Base-by-base conservation (phyloP, 2,113 vertebrate species). In the Fregata magnificens region DNA sequence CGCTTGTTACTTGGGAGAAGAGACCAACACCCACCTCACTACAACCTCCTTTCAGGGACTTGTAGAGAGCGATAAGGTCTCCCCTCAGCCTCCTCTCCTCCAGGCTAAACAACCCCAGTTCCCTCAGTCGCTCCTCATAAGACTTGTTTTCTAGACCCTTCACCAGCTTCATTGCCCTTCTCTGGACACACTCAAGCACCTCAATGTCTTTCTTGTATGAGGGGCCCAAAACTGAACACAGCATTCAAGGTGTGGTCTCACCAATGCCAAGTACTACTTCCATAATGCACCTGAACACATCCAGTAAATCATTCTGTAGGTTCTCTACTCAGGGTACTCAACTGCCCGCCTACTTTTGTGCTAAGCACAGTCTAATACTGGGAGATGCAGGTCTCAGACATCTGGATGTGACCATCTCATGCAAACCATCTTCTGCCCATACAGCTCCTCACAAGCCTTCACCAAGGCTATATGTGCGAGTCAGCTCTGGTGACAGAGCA, bases 151-250 rank as follows among this genome's bases (percentile, higher is more conserved):
- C 36, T 7, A 66, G 56, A 5, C 5, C 13, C 47, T 45, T 53
- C 31, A 26, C 10, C 45, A 79, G 10, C 29, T 31, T 13, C 0
- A 0, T 0, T 58, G 11, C 22, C 15, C 29, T 56, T 74, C 34
- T n/a, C 8, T 59, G 38, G 34, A 36, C 47, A 32, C 0, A 0
- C 6, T 77, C 6, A 44, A 84, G 25, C 53, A 1, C 12, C 5
- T 36, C 53, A 12, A 0, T 8, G 3, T 32, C 59, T 2, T 26
- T 53, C n/a, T n/a, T 11, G 7, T n/a, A 59, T 7, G 31, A 71
- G 20, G 6, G 21, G 8, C 4, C n/a, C 47, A 45, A 73, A 93
- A 53, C 5, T 14, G 18, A 71, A 3, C 16, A 21, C 18, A 58
- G 4, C 3, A n/a, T 11, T 67, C 0, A 1, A 88, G 32, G 2